phyloP scores from a whole-genome alignment of 2,888 invertebrate species.

The Trachelus stipa region DNA sequence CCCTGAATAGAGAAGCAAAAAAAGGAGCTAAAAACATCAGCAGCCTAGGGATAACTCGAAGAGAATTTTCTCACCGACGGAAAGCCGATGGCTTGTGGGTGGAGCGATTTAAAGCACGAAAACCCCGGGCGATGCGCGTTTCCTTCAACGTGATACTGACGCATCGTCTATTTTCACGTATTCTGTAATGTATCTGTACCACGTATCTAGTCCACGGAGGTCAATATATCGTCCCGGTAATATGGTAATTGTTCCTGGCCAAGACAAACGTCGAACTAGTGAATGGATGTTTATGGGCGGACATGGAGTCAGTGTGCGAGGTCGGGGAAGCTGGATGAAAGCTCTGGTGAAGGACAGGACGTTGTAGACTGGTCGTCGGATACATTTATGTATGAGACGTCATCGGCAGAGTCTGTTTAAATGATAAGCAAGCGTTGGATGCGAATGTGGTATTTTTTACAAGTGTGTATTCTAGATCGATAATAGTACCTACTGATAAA shows the following conservation, averaged over 20 bases:
- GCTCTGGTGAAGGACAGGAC: neutral
- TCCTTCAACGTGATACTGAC: slow-evolving; percentile 34
- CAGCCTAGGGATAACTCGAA: neutral
- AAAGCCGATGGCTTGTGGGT: neutral
- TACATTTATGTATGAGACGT: neutral
- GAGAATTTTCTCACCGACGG: neutral
- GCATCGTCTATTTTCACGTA: slow-evolving; percentile 47
- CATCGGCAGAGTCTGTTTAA: neutral
- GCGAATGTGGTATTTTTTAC: neutral
- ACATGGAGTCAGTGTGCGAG: neutral
- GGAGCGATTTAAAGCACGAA: slow-evolving; percentile 3
- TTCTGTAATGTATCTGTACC: slow-evolving; percentile 46
- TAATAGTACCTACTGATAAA: neutral
- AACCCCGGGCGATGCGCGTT: slow-evolving; percentile 1
- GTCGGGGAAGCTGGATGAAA: neutral
- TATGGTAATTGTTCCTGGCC: neutral
- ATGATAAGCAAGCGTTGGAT: neutral
- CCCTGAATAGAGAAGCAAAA: neutral
- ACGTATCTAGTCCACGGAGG: slow-evolving; percentile 34
- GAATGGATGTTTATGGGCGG: neutral
- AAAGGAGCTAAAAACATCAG: neutral
- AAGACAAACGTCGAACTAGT: neutral
- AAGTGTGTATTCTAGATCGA: neutral
- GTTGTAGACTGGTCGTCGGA: neutral
- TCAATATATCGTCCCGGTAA: slow-evolving; percentile 32